Evolutionary conservation across 2,797 vertebrate genomes (phyloP).

Genomic region (Streptopelia turtur): DNA sequence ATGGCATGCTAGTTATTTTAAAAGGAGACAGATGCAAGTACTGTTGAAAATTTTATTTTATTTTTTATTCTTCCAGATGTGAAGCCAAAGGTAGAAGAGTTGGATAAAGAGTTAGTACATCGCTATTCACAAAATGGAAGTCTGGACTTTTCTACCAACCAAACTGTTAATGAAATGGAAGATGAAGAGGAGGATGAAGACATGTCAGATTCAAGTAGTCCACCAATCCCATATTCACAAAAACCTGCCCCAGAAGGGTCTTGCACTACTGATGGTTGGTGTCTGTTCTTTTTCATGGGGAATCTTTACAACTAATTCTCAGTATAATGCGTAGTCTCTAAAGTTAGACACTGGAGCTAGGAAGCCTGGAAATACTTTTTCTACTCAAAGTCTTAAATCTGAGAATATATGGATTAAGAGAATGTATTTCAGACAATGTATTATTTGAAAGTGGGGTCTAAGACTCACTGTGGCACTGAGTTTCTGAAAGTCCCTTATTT

Average conservation of each 20-base stretch:
- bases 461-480: neutral
- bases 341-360: neutral
- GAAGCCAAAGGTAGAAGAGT: constrained; percentile 88
- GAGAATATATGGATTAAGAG: neutral
- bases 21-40: neutral
- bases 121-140: constrained; percentile 83
- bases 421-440: neutral
- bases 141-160: constrained; percentile 83
- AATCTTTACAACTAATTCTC: neutral
- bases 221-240: constrained; percentile 93
- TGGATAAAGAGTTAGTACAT: constrained; percentile 84
- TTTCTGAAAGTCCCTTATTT: neutral
- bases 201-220: constrained; percentile 92
- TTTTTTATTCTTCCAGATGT: constrained; percentile 80
- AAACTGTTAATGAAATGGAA: constrained; percentile 86
- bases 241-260: constrained; percentile 92
- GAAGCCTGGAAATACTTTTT: neutral
- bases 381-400: neutral
- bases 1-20: neutral
- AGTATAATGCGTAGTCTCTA: neutral
- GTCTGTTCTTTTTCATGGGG: neutral
- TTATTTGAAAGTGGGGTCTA: neutral
- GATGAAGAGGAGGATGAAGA: constrained; percentile 95
- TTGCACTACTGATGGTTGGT: constrained; percentile 94
- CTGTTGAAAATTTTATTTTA: neutral